Base-by-base conservation (phyloP, 2,797 vertebrate species). In the Pogoniulus pusillus region DNA sequence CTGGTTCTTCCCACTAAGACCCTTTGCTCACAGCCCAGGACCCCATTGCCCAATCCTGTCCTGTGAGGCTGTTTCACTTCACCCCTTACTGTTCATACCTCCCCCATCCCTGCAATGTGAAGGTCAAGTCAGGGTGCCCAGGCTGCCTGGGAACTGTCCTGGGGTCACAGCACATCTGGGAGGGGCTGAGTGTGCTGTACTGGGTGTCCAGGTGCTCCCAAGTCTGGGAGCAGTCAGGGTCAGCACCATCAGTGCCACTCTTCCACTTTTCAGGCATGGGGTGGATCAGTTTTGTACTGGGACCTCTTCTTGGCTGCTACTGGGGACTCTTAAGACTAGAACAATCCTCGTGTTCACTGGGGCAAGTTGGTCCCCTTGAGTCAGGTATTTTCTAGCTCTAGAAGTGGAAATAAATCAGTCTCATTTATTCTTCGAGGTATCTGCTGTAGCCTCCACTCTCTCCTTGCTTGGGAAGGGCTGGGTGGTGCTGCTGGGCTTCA, bases 361-460 rank as follows among this genome's bases (percentile, higher is more conserved):
- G 54, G 14, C 0, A 0, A 22, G 6, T 64, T 0, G 0, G 9
- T 45, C 62, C 53, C 23, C 65, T 73, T 2, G 13, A n/a, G 7
- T 85, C 54, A 32, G 63, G 64, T 86, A 17, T 20, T 84, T 92
- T 22, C 73, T 66, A n/a, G 58, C 64, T 84, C 88, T 74, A 30
- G 73, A 80, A 20, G n/a, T 10, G 3, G 72, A 86, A 96, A 95
- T 95, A 96, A 96, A 96, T 64, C 30, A 17, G 22, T 57, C 27
- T 63, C 6, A 0, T 88, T 84, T 88, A 29, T 90, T 41, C 12
- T 30, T 32, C 1, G 2, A 68, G 75, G 57, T 57, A 7, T 37
- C 60, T 2, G 1, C 43, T 57, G 60, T 63, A 22, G 68, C 69
- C 39, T 78, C 17, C 1, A 8, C 73, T 85, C 29, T 78, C 35